phyloP scores from a whole-genome alignment of 2,888 invertebrate genomes.

The Philaethria dido region DNA sequence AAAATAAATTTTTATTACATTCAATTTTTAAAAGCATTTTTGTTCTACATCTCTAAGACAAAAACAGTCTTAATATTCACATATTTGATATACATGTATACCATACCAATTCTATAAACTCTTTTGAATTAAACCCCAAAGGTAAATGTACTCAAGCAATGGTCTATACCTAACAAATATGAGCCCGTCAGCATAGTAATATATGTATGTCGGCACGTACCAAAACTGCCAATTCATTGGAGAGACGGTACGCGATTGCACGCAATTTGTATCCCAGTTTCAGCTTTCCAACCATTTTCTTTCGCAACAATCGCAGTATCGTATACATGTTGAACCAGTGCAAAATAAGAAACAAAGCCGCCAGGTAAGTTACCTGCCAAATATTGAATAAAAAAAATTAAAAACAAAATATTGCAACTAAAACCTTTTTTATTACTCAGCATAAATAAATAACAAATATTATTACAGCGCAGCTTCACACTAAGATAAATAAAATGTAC shows the following conservation, averaged over 20 bases:
- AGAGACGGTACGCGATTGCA: constrained; percentile 77
- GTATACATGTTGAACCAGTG: constrained; percentile 96
- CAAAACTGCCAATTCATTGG: constrained; percentile 73
- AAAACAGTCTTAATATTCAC: neutral
- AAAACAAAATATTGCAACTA: constrained; percentile 58
- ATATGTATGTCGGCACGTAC: constrained; percentile 59
- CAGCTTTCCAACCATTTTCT: constrained; percentile 87
- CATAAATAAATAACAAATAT: constrained; percentile 46
- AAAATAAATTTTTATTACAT: neutral
- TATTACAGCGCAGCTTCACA: constrained; percentile 31
- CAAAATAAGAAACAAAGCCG: constrained; percentile 92
- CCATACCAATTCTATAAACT: neutral
- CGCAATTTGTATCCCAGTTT: constrained; percentile 85
- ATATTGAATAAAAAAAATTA: constrained; percentile 58
- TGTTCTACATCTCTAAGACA: neutral
- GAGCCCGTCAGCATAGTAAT: constrained; percentile 1
- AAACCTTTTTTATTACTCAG: constrained; percentile 68
- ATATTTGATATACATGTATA: constrained; percentile 3
- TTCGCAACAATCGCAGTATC: constrained; percentile 92
- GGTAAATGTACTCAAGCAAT: neutral
- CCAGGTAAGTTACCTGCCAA: constrained; percentile 90
- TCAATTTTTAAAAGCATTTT: neutral
- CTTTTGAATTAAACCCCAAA: constrained; percentile 4
- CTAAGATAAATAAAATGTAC: constrained; percentile 33
- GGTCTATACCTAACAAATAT: neutral